phyloP scores from a whole-genome alignment of 2,113 vertebrate species.

The Callaeas wilsoni region DNA sequence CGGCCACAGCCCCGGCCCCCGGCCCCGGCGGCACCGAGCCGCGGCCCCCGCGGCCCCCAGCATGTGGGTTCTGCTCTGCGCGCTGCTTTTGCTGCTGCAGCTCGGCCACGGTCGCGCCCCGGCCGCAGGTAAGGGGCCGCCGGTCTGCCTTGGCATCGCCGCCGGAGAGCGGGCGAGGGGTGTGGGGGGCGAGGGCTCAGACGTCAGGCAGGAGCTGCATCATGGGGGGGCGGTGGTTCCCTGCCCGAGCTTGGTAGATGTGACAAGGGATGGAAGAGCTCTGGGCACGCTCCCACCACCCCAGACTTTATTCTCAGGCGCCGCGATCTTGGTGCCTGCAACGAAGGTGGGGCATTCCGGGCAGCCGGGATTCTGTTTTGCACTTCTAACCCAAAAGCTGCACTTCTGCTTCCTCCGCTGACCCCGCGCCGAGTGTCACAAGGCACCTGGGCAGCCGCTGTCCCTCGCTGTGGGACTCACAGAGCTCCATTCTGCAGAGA shows the following conservation, averaged over 20 bases:
- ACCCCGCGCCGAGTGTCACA: background rate
- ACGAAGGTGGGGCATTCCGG: background rate
- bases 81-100: background rate
- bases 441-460: background rate
- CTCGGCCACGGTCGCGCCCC: background rate
- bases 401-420: background rate
- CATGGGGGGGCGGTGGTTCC: background rate
- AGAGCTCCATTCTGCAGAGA: background rate
- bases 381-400: background rate
- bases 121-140: constrained; percentile 61
- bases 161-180: background rate
- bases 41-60: background rate
- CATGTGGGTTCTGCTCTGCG: background rate
- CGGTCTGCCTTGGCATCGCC: background rate
- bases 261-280: background rate
- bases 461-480: background rate
- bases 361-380: background rate
- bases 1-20: no score
- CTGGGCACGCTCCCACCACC: background rate
- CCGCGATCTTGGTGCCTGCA: background rate
- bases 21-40: background rate
- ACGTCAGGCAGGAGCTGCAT: background rate
- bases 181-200: background rate
- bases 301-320: background rate
- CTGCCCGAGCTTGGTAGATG: background rate